Conservation (phyloP, 2,113 vertebrate species). For the Dascyllus trimaculatus region DNA sequence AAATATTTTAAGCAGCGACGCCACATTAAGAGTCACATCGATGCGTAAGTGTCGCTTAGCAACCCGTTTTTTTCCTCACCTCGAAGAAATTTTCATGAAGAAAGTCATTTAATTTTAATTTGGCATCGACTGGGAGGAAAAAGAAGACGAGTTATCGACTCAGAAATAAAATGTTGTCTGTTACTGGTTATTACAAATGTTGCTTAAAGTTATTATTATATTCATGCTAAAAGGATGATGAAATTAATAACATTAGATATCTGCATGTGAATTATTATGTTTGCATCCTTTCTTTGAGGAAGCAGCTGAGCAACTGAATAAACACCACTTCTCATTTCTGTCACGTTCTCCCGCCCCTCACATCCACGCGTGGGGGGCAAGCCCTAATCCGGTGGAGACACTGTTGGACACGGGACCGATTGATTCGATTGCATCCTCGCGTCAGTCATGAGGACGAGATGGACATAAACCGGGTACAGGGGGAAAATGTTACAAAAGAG, state of each 20-base stretch:
- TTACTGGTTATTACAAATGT: no score
- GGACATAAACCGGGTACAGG: background rate
- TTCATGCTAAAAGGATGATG: no score
- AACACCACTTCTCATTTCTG: conserved; percentile 58
- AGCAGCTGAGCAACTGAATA: conserved; percentile 12
- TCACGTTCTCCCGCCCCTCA: conserved; percentile 55
- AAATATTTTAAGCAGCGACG: conserved; percentile 34
- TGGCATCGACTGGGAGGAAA: background rate
- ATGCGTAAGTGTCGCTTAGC: conserved; percentile 46
- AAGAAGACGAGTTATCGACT: background rate
- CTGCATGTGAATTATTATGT: no score
- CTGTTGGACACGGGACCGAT: conserved; percentile 70
- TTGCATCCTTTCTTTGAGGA: background rate
- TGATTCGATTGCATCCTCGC: conserved; percentile 64
- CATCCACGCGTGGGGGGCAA: conserved; percentile 53
- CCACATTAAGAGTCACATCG: background rate
- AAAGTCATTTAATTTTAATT: conserved; percentile 9
- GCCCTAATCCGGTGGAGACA: conserved; percentile 67
- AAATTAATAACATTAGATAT: no score
- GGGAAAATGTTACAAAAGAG: background rate
- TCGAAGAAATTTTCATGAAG: background rate
- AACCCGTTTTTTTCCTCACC: conserved; percentile 21
- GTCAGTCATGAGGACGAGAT: conserved; percentile 51
- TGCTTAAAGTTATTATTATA: no score
- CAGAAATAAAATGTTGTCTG: no score